A percentile compares a stretch with the other conserved stretches of the same genome.
phyloP scores from a whole-genome alignment of 1,140 invertebrate species.

The Amyelois transitella region DNA sequence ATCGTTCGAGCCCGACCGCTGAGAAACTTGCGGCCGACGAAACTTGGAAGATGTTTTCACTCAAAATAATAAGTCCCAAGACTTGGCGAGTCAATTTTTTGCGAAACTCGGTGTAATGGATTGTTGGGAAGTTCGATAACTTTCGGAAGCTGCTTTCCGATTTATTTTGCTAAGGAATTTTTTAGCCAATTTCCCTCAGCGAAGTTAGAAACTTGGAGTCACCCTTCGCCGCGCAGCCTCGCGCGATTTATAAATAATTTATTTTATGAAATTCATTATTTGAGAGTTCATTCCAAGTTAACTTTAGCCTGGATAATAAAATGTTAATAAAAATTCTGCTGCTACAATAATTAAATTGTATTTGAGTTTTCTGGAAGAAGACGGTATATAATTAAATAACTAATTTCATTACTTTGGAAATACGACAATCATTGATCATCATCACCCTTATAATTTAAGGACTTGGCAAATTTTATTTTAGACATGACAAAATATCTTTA shows the following conservation, averaged over 20 bases:
- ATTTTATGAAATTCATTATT: background rate
- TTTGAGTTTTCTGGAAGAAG: too few relatives aligned
- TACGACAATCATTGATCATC: too few relatives aligned
- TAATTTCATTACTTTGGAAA: too few relatives aligned
- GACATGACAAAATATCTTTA: too few relatives aligned
- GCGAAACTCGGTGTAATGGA: constrained; percentile 71
- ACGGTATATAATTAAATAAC: too few relatives aligned
- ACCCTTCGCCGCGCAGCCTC: constrained; percentile 46
- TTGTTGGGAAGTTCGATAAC: constrained; percentile 72
- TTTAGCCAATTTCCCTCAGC: constrained; percentile 67
- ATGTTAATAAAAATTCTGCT: too few relatives aligned
- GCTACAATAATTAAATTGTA: too few relatives aligned
- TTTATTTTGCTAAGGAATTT: constrained; percentile 70
- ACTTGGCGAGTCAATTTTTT: constrained; percentile 60
- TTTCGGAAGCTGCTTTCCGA: constrained; percentile 71
- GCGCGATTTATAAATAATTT: background rate
- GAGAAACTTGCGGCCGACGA: constrained; percentile 45
- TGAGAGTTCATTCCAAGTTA: background rate
- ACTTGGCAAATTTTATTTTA: too few relatives aligned
- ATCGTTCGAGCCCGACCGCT: constrained; percentile 1
- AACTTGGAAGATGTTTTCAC: constrained; percentile 68
- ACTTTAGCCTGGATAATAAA: background rate
- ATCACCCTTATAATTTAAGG: too few relatives aligned
- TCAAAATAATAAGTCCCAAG: constrained; percentile 71
- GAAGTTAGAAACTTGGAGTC: constrained; percentile 67